Percentiles rank a stretch among this genome's conserved stretches.
phyloP scores from a whole-genome alignment of 2,888 invertebrate genomes.

The Invenusta paracnida region DNA sequence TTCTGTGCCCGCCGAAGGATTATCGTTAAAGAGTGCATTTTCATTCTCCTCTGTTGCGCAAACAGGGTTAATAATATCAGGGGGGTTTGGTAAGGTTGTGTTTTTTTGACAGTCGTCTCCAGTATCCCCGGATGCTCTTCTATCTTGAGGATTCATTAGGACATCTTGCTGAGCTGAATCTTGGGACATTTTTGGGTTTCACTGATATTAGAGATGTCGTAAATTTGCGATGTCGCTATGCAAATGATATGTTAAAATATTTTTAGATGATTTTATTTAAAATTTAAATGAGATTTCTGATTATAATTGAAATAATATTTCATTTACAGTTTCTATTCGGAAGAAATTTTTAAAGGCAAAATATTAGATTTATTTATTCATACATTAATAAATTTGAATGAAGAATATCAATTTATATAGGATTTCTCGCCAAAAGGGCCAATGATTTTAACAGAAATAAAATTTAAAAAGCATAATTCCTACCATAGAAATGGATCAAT shows the following conservation, averaged over 20 bases:
- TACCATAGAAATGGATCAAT: no score
- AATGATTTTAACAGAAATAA: no score
- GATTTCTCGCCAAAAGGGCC: no score
- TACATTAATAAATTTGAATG: no score
- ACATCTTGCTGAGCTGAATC: not conserved
- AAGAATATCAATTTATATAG: no score
- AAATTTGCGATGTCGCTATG: not conserved
- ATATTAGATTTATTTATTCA: no score
- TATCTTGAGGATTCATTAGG: constrained; percentile 1
- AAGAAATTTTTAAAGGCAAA: no score
- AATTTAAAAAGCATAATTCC: no score
- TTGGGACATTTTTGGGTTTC: constrained; percentile 20
- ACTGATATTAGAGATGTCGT: no score
- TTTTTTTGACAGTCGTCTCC: constrained; percentile 35
- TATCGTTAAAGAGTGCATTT: not conserved
- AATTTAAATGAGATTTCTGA: not conserved
- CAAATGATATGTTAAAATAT: not conserved
- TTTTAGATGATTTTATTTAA: not conserved
- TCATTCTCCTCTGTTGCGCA: not conserved
- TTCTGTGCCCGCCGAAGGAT: not conserved
- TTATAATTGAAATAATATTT: no score
- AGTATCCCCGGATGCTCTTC: constrained; percentile 40
- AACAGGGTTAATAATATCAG: constrained; percentile 9
- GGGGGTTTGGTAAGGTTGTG: not conserved
- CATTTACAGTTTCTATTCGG: no score